Percentiles rank a stretch among this genome's conserved stretches.
These are phyloP conservation scores for Cottus gobio DNA, from an alignment of 2,113 vertebrate genomes.

Conservation along the genomic window DNA sequence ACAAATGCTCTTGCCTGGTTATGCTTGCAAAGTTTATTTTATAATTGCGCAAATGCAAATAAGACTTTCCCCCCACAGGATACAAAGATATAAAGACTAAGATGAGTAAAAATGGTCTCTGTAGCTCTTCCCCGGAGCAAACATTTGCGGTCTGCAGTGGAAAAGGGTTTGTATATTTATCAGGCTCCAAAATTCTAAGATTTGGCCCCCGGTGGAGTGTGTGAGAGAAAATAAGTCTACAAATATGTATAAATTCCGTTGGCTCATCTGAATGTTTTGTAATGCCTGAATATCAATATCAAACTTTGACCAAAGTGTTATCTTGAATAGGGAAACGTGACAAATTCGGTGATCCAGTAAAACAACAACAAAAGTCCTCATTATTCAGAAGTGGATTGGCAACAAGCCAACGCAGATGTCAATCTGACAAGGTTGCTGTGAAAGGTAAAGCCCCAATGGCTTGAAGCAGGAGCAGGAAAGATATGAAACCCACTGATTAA, in stretches of 20 bases:
- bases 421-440: slow-evolving; percentile 7
- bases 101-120: not conserved
- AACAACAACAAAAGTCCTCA: not conserved
- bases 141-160: not conserved
- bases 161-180: too few relatives aligned
- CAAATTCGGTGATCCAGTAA: not conserved
- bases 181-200: not conserved
- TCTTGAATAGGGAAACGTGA: not conserved
- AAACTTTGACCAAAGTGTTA: not conserved
- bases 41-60: slow-evolving; percentile 9
- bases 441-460: not conserved
- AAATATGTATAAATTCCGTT: not conserved
- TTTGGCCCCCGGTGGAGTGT: not conserved
- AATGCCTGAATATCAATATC: slow-evolving; percentile 1
- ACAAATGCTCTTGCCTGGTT: not conserved
- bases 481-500: slow-evolving; percentile 19
- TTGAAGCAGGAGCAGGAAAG: not conserved
- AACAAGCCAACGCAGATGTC: slow-evolving; percentile 20
- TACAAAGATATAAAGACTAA: slow-evolving; percentile 17
- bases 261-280: not conserved
- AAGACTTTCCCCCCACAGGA: slow-evolving; percentile 7
- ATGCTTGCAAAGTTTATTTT: not conserved
- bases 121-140: not conserved
- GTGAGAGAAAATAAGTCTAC: slow-evolving; percentile 1
- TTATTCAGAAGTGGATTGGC: not conserved